Base-by-base conservation (phyloP, 2,113 vertebrate genomes). In the Aythya baeri region DNA sequence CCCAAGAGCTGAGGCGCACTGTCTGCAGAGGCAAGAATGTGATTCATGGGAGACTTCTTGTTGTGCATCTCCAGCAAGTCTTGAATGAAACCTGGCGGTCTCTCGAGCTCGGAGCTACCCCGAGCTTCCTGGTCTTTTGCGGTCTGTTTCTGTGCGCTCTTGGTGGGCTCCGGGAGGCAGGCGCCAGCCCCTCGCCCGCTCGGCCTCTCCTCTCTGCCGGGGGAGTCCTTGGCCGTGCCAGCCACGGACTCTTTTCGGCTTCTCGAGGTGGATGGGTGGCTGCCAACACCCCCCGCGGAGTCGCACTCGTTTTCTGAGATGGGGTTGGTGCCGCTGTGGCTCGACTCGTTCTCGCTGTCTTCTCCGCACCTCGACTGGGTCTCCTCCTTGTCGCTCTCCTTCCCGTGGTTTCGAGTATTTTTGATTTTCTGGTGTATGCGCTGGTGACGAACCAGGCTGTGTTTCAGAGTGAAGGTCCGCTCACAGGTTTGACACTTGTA, bases 361-460 rank as follows among this genome's bases (percentile, higher is more conserved):
- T 98, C 98, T 32, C 98, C 98, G 0, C 93, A 97, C 67, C 97
- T 95, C 0, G 94, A 97, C 73, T 95, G 97, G 14, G 85, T 91
- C 23, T 98, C 98, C 9, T 98, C 98, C 34, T 88, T 97, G 92
- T 98, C 98, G 0, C 98, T 98, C 90, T 98, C 98, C 83, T 97
- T 98, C 54, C 97, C 98, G 0, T 97, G 96, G 93, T 97, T 76
- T 95, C 97, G 62, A 97, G 98, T 12, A 78, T 96, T 97, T 91
- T 97, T 97, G 66, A 96, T 84, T 73, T 99, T 99, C 98, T 99
- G 98, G 96, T 99, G 99, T 94, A 99, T 99, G 58, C 99, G 98
- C 95, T 99, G 99, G 95, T 99, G 99, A 34, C 99, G 99, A 36
- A 99, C 99, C 83, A 99, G 98, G 96, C 99, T 99, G 98, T 99